Evolutionary conservation across 2,113 vertebrate species (phyloP).

Genomic region (Grammomys dolichurus): DNA sequence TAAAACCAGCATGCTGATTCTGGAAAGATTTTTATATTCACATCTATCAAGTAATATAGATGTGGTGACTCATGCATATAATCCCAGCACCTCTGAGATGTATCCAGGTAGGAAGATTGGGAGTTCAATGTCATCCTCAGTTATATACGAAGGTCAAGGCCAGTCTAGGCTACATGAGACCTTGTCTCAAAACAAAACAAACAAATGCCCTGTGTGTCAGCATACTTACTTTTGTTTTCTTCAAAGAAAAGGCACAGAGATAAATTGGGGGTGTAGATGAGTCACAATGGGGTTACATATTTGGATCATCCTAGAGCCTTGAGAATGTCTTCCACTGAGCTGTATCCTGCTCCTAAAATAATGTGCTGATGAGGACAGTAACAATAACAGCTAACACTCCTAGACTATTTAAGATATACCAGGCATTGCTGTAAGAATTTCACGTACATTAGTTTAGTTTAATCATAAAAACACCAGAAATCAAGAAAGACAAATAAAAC

Average conservation of each 20-base stretch:
- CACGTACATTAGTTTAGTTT: neutral
- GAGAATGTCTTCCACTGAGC: neutral
- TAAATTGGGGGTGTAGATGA: neutral
- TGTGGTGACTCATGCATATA: neutral
- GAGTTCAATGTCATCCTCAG: neutral
- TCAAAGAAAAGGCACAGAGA: constrained; percentile 45
- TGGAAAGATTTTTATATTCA: constrained; percentile 15
- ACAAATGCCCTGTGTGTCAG: neutral
- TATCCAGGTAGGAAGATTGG: neutral
- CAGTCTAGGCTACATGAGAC: neutral
- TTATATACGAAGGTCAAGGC: neutral
- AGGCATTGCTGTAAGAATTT: constrained; percentile 27
- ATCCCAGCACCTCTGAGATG: neutral
- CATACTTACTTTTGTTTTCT: constrained; percentile 30
- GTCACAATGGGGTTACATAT: neutral
- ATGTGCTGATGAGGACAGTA: neutral
- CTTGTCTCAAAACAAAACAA: neutral
- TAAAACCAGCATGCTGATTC: constrained; percentile 32
- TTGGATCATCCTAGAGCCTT: neutral
- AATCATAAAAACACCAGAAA: constrained; percentile 8
- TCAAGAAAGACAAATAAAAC: constrained; percentile 23
- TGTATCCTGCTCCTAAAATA: neutral
- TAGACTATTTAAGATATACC: neutral
- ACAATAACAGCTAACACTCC: neutral
- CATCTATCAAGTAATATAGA: neutral